phyloP scores from a whole-genome alignment of 1,140 invertebrate genomes.

The Leucophenga varia region DNA sequence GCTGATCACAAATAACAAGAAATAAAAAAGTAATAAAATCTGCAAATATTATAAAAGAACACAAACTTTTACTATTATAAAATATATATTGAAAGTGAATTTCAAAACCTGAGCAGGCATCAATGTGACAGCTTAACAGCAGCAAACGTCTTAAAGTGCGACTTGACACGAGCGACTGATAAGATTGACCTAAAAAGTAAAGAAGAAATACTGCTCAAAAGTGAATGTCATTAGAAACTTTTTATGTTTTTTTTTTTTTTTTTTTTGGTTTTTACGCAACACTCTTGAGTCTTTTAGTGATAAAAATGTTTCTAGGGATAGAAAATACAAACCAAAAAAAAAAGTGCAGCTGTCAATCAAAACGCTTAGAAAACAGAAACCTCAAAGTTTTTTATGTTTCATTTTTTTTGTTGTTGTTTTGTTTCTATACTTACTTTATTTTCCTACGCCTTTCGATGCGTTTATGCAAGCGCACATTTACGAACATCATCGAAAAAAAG shows the following conservation, averaged over 20 bases:
- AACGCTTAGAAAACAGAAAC: too few relatives aligned
- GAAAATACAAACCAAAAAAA: constrained; percentile 24
- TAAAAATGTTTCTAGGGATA: too few relatives aligned
- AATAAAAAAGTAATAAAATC: too few relatives aligned
- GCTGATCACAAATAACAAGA: too few relatives aligned
- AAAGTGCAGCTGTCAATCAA: constrained; percentile 49
- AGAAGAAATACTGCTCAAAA: constrained; percentile 25
- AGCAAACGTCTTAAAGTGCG: constrained; percentile 46
- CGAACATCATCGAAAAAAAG: too few relatives aligned
- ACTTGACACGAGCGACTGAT: constrained; percentile 41
- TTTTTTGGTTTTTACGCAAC: too few relatives aligned
- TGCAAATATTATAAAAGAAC: too few relatives aligned
- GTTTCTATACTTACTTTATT: constrained; percentile 35
- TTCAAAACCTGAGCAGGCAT: constrained; percentile 34
- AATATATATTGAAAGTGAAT: constrained; percentile 54
- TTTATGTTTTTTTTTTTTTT: too few relatives aligned
- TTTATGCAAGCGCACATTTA: constrained; percentile 44
- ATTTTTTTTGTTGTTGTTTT: constrained; percentile 12
- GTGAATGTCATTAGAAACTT: constrained; percentile 50
- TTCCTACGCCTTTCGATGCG: constrained; percentile 22
- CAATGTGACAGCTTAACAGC: constrained; percentile 25
- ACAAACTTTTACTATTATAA: too few relatives aligned
- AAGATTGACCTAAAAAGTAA: constrained; percentile 47
- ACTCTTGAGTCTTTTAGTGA: too few relatives aligned
- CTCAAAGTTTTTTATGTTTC: not conserved